phyloP scores from a whole-genome alignment of 2,888 invertebrate species.

The Acanthococcus lagerstroemiae region DNA sequence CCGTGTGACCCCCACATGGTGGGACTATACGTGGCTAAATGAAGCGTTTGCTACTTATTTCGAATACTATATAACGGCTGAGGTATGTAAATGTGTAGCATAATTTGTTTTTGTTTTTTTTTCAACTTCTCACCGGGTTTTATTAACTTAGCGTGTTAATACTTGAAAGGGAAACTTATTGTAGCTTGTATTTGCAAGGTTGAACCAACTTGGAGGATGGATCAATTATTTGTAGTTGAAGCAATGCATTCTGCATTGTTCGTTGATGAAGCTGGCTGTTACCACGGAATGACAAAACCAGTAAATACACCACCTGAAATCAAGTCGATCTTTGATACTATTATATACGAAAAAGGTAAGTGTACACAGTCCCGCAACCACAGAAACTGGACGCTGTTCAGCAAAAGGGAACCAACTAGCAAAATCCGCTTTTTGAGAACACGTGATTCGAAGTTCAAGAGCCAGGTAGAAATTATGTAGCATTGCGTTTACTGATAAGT shows the following conservation, averaged over 20 bases:
- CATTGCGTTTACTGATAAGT: too few relatives aligned
- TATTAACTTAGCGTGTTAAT: too few relatives aligned
- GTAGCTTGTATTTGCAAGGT: too few relatives aligned
- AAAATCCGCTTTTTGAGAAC: too few relatives aligned
- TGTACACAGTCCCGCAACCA: too few relatives aligned
- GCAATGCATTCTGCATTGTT: slow-evolving; percentile 43
- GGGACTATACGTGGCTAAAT: slow-evolving; percentile 34
- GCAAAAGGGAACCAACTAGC: too few relatives aligned
- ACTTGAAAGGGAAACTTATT: too few relatives aligned
- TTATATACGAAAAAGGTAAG: slow-evolving; percentile 62
- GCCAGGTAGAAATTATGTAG: too few relatives aligned
- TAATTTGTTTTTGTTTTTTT: too few relatives aligned
- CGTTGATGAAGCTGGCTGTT: slow-evolving; percentile 44
- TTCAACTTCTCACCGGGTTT: too few relatives aligned
- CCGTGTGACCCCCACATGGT: slow-evolving; percentile 57
- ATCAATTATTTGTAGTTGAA: slow-evolving; percentile 41
- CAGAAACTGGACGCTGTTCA: too few relatives aligned
- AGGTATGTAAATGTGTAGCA: neutral
- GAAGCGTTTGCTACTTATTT: slow-evolving; percentile 34
- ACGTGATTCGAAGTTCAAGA: too few relatives aligned
- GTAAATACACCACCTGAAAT: slow-evolving; percentile 51
- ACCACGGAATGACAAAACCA: slow-evolving; percentile 51
- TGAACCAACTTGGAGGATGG: slow-evolving; percentile 34
- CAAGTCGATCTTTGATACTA: slow-evolving; percentile 52
- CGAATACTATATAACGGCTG: slow-evolving; percentile 14